Conservation (phyloP, 1,140 invertebrate species). For the Drosophila hydei region DNA sequence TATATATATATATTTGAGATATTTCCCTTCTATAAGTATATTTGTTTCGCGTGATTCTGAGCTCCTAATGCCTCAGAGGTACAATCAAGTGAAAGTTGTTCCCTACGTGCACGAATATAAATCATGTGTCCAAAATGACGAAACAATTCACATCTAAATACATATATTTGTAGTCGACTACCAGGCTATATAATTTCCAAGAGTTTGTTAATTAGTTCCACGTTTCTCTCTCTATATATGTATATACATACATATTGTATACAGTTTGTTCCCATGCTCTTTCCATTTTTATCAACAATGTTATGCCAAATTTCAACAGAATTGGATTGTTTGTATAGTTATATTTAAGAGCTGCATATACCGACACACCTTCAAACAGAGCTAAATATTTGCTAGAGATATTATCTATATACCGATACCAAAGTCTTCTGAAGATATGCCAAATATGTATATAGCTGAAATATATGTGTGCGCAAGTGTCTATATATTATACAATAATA, state of each 20-base stretch:
- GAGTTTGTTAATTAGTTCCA: slow-evolving; percentile 63
- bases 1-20: neutral
- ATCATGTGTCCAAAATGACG: slow-evolving; percentile 34
- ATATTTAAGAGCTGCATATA: slow-evolving; percentile 26
- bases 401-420: slow-evolving; percentile 41
- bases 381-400: slow-evolving; percentile 49
- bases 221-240: slow-evolving; percentile 18
- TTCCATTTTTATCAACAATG: slow-evolving; percentile 41
- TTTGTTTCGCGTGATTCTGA: slow-evolving; percentile 27
- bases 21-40: slow-evolving; percentile 3
- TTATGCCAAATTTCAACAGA: slow-evolving; percentile 38
- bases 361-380: slow-evolving; percentile 39
- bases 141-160: slow-evolving; percentile 15
- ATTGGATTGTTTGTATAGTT: slow-evolving; percentile 34
- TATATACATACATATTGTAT: neutral
- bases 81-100: slow-evolving; percentile 57
- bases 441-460: neutral
- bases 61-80: slow-evolving; percentile 29
- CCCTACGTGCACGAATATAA: neutral
- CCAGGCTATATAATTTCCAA: slow-evolving; percentile 36
- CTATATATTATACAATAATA: slow-evolving; percentile 25
- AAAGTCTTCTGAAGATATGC: slow-evolving; percentile 16
- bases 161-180: slow-evolving; percentile 4
- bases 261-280: neutral
- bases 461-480: neutral